Base-by-base conservation (phyloP, 2,888 invertebrate species). In the Agrochola macilenta region DNA sequence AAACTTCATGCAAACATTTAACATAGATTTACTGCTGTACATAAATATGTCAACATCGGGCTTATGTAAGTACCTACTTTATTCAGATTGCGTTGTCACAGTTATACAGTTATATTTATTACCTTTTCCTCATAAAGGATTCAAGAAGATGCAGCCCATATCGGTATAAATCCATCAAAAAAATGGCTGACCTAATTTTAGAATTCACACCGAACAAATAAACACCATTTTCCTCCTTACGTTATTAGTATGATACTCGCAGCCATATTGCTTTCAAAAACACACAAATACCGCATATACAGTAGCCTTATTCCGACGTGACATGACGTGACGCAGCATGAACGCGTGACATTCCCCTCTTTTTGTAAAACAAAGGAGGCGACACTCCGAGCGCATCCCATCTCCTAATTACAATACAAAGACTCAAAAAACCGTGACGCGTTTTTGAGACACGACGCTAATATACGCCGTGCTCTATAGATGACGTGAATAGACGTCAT, bases 361-460 rank as follows among this genome's bases (percentile, higher is more conserved):
- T 85, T 87, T 85, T 87, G 39, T 84, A 68, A 84, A 86, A 88
- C 88, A 87, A 85, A 87, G 85, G 74, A 85, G 70, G 65, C 78
- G 79, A 79, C 82, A 75, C 82, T 66, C 72, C 69, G 77, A 72
- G 87, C 88, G 88, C 87, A 88, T 87, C 88, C 85, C 87, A 87
- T 89, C 88, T 87, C 82, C 88, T 88, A 88, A 88, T 88, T 87
- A 88, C 88, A 81, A 84, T 84, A 88, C 88, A 89, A 85, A 85
- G 87, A 81, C 86, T 83, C 84, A 77, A 85, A 89, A 85, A 82
- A 77, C 57, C 68, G 66, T 79, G 73, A 84, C 84, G 77, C 52
- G 64, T 84, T 84, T 84, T 87, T 70, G 86, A 85, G 68, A 72
- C 61, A 69, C 81, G 35, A 30, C n/a, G 81, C 84, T 71, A 57